Conservation (phyloP, 2,888 invertebrate species). For the Synanthedon vespiformis region DNA sequence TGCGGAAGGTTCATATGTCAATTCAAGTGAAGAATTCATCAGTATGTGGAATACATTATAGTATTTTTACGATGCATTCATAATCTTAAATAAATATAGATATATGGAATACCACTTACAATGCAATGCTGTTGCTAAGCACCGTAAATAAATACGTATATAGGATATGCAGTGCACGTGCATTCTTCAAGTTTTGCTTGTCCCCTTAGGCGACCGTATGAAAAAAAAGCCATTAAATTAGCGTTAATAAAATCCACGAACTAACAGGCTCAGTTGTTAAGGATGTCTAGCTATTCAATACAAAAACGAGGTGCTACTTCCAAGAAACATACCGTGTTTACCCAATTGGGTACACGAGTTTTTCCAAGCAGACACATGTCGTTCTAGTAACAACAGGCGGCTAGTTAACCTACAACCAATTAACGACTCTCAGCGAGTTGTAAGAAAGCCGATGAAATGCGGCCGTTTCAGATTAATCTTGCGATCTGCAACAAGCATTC, state of each 20-base stretch:
- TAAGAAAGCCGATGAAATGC: not conserved
- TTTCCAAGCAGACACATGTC: not conserved
- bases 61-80: not conserved
- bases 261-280: not conserved
- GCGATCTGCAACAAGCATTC: not conserved
- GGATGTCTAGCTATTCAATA: not conserved
- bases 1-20: constrained; percentile 1
- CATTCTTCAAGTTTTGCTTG: no score
- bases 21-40: not conserved
- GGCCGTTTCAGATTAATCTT: not conserved
- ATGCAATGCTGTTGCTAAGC: no score
- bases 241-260: no score
- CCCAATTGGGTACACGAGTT: not conserved
- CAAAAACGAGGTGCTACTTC: not conserved
- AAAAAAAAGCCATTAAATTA: no score
- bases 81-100: no score
- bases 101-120: no score
- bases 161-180: no score
- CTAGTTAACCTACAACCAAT: not conserved
- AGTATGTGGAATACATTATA: not conserved
- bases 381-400: not conserved
- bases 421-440: not conserved
- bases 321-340: not conserved
- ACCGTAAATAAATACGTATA: no score
- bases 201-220: no score